Evolutionary conservation across 1,140 invertebrate species (phyloP).

Genomic region (Sipha flava): DNA sequence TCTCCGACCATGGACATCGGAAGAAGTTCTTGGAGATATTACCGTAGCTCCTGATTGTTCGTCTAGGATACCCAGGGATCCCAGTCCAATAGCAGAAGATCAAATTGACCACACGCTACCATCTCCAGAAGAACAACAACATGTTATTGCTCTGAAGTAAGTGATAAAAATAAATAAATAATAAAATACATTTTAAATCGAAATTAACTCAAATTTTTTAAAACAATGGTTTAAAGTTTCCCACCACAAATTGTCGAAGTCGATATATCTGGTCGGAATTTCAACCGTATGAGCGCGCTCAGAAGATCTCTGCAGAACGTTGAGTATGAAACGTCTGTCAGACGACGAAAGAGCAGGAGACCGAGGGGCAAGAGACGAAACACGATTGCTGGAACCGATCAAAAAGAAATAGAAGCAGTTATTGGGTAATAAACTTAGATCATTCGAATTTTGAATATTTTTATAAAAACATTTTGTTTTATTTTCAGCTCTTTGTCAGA

Average conservation of each 20-base stretch:
- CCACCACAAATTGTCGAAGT: constrained; percentile 77
- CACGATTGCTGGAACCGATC: constrained; percentile 79
- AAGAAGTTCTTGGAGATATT: constrained; percentile 69
- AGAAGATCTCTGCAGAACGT: constrained; percentile 64
- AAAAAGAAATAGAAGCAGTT: constrained; percentile 59
- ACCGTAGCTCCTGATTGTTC: constrained; percentile 67
- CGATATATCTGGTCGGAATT: constrained; percentile 73
- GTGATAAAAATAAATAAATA: too few species aligned
- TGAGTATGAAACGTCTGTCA: constrained; percentile 38
- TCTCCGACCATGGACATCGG: constrained; percentile 72
- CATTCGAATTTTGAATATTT: neutral
- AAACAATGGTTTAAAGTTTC: constrained; percentile 53
- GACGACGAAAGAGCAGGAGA: constrained; percentile 61
- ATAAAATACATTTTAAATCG: too few species aligned
- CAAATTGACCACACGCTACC: constrained; percentile 61
- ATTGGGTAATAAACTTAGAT: constrained; percentile 34
- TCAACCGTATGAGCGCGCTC: constrained; percentile 75
- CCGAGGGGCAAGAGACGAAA: constrained; percentile 73
- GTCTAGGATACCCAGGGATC: constrained; percentile 44
- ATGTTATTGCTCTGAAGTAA: constrained; percentile 69
- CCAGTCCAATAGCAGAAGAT: constrained; percentile 41
- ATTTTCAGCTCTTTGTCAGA: constrained; percentile 50
- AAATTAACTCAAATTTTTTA: neutral
- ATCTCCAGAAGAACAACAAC: constrained; percentile 71
- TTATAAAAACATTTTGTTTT: neutral